Percentiles rank a stretch among this genome's conserved stretches.
Conservation (phyloP, 2,888 invertebrate genomes). For the Agonopterix alstromeriana region DNA sequence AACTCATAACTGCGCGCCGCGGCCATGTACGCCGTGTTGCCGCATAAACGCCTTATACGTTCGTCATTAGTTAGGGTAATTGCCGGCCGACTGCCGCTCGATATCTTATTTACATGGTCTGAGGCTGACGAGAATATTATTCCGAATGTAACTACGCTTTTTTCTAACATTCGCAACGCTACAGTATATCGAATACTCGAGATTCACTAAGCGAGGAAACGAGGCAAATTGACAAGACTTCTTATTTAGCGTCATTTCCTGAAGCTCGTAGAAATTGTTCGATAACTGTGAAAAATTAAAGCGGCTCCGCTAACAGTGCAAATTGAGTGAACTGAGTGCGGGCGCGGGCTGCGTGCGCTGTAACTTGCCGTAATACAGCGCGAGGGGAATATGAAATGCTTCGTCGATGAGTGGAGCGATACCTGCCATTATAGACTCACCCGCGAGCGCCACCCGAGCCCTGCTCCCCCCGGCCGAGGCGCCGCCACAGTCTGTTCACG, state of each 20-base stretch:
- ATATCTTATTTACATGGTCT: conserved; percentile 30
- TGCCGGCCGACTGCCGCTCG: conserved; percentile 16
- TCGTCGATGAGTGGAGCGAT: background rate
- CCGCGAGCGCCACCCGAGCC: background rate
- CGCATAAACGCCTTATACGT: conserved; percentile 23
- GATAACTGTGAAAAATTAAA: conserved; percentile 67
- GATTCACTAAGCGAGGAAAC: conserved; percentile 11
- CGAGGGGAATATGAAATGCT: background rate
- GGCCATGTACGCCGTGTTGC: conserved; percentile 1
- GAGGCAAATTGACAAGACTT: conserved; percentile 34
- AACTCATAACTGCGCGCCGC: conserved; percentile 8
- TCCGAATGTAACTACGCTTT: background rate
- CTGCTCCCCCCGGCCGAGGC: background rate
- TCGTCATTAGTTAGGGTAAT: conserved; percentile 31
- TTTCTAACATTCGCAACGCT: background rate
- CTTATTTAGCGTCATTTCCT: conserved; percentile 52
- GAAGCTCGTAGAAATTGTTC: conserved; percentile 42
- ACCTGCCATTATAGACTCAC: background rate
- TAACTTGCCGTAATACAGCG: background rate
- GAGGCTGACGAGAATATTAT: conserved; percentile 7
- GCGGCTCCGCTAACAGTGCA: conserved; percentile 51
- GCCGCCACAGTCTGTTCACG: background rate
- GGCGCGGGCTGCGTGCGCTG: background rate
- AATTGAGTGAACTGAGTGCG: conserved; percentile 56
- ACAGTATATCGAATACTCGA: background rate